These are phyloP conservation scores for Sula dactylatra DNA, from an alignment of 2,113 vertebrate genomes.

Conservation along the genomic window DNA sequence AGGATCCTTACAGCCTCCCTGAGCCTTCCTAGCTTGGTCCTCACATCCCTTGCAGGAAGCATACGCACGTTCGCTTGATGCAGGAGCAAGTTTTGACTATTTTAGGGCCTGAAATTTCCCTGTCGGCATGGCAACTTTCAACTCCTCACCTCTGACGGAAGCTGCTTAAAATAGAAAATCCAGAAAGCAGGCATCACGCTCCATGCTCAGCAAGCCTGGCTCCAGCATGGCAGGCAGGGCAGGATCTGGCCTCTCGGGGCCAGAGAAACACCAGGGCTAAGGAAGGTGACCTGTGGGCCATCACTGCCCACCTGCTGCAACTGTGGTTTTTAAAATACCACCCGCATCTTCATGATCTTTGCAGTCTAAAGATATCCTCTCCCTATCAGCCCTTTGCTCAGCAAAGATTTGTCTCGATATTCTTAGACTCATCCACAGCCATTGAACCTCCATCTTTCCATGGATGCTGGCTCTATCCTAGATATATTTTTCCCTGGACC, in stretches of 20 bases:
- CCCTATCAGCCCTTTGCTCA: background rate
- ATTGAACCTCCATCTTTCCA: background rate
- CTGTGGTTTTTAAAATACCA: background rate
- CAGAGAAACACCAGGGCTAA: background rate
- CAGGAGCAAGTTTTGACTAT: conserved; percentile 63
- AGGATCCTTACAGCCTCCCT: background rate
- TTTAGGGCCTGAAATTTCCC: conserved; percentile 74
- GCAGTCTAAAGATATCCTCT: background rate
- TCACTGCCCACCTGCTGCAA: background rate
- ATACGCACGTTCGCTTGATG: conserved; percentile 26
- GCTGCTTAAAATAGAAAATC: conserved; percentile 48
- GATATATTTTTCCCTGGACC: background rate
- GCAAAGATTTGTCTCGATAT: background rate
- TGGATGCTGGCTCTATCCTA: background rate
- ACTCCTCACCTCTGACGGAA: conserved; percentile 61
- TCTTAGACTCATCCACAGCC: background rate
- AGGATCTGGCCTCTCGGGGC: background rate
- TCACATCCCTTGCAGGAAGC: conserved; percentile 17
- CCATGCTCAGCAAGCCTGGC: background rate
- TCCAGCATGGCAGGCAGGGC: background rate
- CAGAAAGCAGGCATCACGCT: background rate
- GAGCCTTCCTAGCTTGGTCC: background rate
- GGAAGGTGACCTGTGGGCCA: background rate
- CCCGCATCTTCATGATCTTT: background rate
- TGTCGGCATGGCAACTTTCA: conserved; percentile 76